phyloP scores from a whole-genome alignment of 2,113 vertebrate genomes.

The Petroica traversi region DNA sequence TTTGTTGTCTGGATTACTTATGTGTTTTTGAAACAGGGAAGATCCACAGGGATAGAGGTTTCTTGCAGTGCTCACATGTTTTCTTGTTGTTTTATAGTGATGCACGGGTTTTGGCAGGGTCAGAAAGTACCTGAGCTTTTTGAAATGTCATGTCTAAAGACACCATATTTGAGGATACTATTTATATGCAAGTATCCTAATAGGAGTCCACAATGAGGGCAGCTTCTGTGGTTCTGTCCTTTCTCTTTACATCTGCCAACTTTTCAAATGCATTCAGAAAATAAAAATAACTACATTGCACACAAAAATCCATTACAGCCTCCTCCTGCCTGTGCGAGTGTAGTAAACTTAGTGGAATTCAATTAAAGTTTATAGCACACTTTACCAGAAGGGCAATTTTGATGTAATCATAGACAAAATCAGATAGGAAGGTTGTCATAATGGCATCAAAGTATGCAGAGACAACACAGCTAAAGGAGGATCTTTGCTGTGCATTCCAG shows the following conservation, averaged over 20 bases:
- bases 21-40: accelerated
- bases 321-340: not conserved
- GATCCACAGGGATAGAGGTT: not conserved
- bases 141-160: not conserved
- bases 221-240: not conserved
- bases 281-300: not conserved
- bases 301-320: not conserved
- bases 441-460: not conserved
- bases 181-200: not conserved
- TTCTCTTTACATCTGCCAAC: not conserved
- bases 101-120: not conserved
- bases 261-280: not conserved
- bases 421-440: not conserved
- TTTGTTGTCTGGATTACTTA: accelerated
- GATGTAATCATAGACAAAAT: constrained; percentile 13
- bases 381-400: constrained; percentile 12
- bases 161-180: not conserved
- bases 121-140: not conserved
- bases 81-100: not conserved
- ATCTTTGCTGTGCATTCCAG: not conserved
- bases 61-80: not conserved
- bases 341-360: not conserved
- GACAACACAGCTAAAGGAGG: not conserved
- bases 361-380: not conserved
- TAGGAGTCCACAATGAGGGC: not conserved